These are phyloP conservation scores for Setipinna tenuifilis DNA, from an alignment of 2,797 vertebrate species.

Conservation along the genomic window DNA sequence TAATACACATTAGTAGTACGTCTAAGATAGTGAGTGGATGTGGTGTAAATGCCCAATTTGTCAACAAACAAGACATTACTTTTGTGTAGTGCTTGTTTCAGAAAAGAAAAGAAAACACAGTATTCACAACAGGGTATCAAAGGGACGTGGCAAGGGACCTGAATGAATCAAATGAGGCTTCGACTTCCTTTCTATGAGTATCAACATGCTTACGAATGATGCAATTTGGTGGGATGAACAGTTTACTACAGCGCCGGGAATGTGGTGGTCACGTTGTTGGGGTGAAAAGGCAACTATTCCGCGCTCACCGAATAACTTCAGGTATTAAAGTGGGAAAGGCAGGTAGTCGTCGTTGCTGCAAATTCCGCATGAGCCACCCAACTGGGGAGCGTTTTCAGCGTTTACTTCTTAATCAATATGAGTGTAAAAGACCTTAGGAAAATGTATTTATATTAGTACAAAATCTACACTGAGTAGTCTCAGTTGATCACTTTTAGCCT, in stretches of 20 bases:
- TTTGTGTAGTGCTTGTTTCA: not conserved
- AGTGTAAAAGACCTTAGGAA: not conserved
- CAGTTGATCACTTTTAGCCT: not conserved
- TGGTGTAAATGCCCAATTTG: not conserved
- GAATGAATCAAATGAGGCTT: conserved; percentile 15
- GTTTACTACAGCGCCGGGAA: not conserved
- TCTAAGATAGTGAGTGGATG: not conserved
- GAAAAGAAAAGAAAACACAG: not conserved
- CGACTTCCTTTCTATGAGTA: not conserved
- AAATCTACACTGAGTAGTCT: not conserved
- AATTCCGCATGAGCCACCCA: not conserved
- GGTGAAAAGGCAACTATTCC: not conserved
- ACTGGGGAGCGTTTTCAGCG: not conserved
- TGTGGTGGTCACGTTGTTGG: not conserved
- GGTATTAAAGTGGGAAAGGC: not conserved
- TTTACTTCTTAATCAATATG: not conserved
- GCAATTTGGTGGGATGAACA: not conserved
- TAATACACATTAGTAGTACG: not conserved
- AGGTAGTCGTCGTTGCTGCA: not conserved
- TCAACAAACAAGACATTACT: not conserved
- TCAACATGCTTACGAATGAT: not conserved
- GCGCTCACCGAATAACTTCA: not conserved
- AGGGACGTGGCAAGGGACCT: not conserved
- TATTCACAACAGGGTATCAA: not conserved
- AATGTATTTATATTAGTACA: not conserved